Conservation (phyloP, 1,140 invertebrate species). For the Prorops nasuta region DNA sequence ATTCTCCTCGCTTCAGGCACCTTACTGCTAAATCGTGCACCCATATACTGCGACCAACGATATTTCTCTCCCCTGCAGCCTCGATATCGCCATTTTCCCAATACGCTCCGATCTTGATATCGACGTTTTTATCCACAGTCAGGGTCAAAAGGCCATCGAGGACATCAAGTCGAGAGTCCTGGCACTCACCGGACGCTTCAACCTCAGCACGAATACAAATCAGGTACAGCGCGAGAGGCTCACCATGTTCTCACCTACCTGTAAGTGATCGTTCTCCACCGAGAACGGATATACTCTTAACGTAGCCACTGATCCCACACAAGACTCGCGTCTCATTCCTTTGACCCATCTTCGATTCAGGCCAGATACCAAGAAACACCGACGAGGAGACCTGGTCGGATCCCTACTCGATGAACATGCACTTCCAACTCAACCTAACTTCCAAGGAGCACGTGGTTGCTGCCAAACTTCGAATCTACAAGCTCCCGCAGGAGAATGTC, state of each 20-base stretch:
- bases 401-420: slow-evolving; percentile 59
- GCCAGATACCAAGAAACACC: slow-evolving; percentile 58
- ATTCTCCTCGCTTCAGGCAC: too few relatives aligned
- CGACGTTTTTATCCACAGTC: too few relatives aligned
- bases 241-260: slow-evolving; percentile 48
- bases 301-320: too few relatives aligned
- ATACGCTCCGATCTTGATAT: too few relatives aligned
- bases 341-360: slow-evolving; percentile 33
- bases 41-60: too few relatives aligned
- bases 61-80: slow-evolving; percentile 1
- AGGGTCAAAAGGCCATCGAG: slow-evolving; percentile 49
- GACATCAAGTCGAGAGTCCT: slow-evolving; percentile 48
- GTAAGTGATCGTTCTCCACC: slow-evolving; percentile 32
- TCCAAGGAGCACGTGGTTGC: slow-evolving; percentile 54
- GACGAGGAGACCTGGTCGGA: slow-evolving; percentile 59
- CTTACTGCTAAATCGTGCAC: too few relatives aligned
- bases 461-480: slow-evolving; percentile 60
- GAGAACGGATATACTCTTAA: too few relatives aligned
- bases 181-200: slow-evolving; percentile 47
- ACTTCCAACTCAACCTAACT: slow-evolving; percentile 58
- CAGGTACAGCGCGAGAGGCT: slow-evolving; percentile 45
- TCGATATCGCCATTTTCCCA: slow-evolving; percentile 3
- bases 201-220: slow-evolving; percentile 35
- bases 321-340: background rate
- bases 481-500: slow-evolving; percentile 51